Base-by-base conservation (phyloP, 2,113 vertebrate genomes). In the Eulemur rufifrons region DNA sequence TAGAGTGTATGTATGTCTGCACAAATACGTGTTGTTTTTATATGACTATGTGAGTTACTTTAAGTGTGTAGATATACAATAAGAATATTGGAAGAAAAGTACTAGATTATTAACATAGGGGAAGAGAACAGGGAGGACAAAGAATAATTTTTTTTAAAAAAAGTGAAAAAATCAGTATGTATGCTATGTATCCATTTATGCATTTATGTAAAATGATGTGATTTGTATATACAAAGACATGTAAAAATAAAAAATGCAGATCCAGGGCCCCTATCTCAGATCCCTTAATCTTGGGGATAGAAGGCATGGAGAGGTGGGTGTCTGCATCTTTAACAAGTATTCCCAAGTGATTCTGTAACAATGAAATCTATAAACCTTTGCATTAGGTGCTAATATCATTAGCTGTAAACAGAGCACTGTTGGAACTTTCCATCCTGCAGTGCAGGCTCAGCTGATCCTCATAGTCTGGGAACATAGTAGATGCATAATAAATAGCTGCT, bases 381-480 rank as follows among this genome's bases (percentile, higher is more conserved):
- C 11, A 17, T 73, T 81, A 95, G 64, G 29, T 66, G 42, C 86
- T 69, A 93, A 73, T 71, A 20, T 42, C 56, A 90, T 66, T 63
- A 95, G 64, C 27, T 61, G 39, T 32, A 85, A 95, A 87, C 29
- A 71, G 8, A 93, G 61, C 37, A 29, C 34, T 64, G 27, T 3
- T 95, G 95, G 95, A 89, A 92, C 86, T 95, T 95, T 94, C 94
- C 92, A 87, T 27, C 37, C 95, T 74, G 73, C 80, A 95, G 2
- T 76, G 64, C 59, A 82, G 69, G 56, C 73, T 95, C 71, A 92
- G 81, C 61, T 56, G 77, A 69, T 91, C 42, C 61, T 96, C 56
- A 74, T 20, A 82, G 94, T 91, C 85, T 92, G 91, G 93, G 94
- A 94, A 94, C 50, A 85, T 56, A 91, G 66, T 94, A 91, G 85